Percentiles rank a stretch among this genome's conserved stretches.
These are phyloP conservation scores for Grallaria varia DNA, from an alignment of 2,113 vertebrate species.

Conservation along the genomic window DNA sequence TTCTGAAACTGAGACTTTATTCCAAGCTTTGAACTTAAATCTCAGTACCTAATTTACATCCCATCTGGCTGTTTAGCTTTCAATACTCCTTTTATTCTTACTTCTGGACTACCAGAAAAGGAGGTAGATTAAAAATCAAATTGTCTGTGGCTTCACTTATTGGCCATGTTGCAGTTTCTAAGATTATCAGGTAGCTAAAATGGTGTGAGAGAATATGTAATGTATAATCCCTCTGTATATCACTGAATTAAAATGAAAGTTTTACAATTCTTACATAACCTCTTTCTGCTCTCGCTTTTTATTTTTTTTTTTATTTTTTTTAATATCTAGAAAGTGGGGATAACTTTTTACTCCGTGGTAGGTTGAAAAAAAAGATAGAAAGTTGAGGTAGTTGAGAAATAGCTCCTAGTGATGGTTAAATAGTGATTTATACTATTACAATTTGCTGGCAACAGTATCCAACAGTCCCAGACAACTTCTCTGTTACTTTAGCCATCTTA, in stretches of 20 bases:
- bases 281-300: neutral
- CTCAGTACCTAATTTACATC: neutral
- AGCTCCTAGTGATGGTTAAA: neutral
- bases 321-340: accelerated
- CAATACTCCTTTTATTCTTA: neutral
- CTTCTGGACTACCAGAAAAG: neutral
- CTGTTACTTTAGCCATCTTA: neutral
- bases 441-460: neutral
- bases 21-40: neutral
- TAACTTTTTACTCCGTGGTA: neutral
- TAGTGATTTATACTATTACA: neutral
- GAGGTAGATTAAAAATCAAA: neutral
- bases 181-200: neutral
- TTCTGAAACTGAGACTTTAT: neutral
- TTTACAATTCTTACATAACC: neutral
- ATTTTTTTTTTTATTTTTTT: neutral
- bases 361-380: neutral
- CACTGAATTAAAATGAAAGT: neutral
- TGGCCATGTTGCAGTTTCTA: neutral
- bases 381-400: neutral
- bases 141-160: neutral
- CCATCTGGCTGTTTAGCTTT: neutral
- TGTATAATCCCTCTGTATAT: neutral
- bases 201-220: neutral
- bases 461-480: neutral